A percentile compares a stretch with the other conserved stretches of the same genome.
Evolutionary conservation across 2,888 invertebrate genomes (phyloP).

Genomic region (Lathronympha strigana): DNA sequence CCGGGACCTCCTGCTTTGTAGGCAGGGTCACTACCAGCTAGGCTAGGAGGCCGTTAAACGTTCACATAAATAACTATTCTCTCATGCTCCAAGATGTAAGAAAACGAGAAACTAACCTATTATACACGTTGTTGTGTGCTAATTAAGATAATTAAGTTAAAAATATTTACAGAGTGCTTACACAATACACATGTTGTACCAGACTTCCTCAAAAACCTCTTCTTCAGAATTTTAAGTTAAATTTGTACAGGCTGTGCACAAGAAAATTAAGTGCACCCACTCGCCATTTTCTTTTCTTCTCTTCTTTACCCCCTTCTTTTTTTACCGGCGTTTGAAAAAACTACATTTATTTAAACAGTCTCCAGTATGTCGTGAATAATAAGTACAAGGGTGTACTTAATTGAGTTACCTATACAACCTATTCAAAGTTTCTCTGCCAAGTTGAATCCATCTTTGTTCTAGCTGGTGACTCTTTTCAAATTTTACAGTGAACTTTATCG

Average conservation of each 20-base stretch:
- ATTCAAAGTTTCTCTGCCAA: background rate
- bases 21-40: too few species aligned
- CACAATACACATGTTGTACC: too few species aligned
- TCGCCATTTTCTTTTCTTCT: constrained; percentile 7
- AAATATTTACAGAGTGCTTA: too few species aligned
- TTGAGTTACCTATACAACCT: background rate
- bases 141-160: too few species aligned
- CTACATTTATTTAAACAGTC: constrained; percentile 13
- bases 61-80: too few species aligned
- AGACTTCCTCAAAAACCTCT: background rate
- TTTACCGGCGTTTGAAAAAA: constrained; percentile 9
- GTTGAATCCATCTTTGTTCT: background rate
- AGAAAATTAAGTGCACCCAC: background rate
- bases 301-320: background rate
- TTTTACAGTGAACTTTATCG: too few species aligned
- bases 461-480: background rate
- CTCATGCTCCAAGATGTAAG: too few species aligned
- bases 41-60: too few species aligned
- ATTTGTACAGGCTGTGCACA: background rate
- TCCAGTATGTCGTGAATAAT: constrained; percentile 11
- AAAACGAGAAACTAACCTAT: too few species aligned
- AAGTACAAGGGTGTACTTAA: constrained; percentile 15
- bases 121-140: too few species aligned
- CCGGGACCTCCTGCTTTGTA: too few species aligned
- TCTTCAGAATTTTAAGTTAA: background rate